These are phyloP conservation scores for Aphrophora alni DNA, from an alignment of 2,888 invertebrate genomes.

Conservation along the genomic window DNA sequence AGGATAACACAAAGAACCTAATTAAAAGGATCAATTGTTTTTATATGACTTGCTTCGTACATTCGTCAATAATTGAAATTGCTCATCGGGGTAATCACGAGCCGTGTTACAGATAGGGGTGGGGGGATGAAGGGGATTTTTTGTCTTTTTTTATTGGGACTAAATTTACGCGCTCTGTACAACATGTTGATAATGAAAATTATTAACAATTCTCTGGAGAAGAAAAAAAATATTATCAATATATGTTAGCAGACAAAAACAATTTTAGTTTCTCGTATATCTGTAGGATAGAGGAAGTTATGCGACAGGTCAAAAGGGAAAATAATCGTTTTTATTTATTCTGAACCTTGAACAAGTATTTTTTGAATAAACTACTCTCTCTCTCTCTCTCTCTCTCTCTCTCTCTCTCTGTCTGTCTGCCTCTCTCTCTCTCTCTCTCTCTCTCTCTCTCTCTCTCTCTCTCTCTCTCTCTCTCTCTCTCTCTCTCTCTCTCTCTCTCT, in stretches of 20 bases:
- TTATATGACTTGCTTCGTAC: background rate
- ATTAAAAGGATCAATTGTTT: slow-evolving; percentile 5
- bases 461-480: background rate
- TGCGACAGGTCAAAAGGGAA: too few relatives aligned
- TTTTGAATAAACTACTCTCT: background rate
- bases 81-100: background rate
- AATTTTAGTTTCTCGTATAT: background rate
- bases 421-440: background rate
- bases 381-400: too few relatives aligned
- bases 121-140: background rate
- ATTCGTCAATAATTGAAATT: background rate
- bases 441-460: background rate
- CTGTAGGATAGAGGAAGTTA: too few relatives aligned
- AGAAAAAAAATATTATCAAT: too few relatives aligned
- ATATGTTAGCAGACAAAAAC: background rate
- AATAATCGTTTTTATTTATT: too few relatives aligned
- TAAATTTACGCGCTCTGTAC: background rate
- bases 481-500: background rate
- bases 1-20: background rate
- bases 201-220: too few relatives aligned
- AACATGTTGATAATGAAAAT: background rate
- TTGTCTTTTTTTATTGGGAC: background rate
- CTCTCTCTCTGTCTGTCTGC: too few relatives aligned
- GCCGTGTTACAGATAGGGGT: background rate
- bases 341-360: background rate